Percentiles rank a stretch among this genome's conserved stretches.
Conservation (phyloP, 2,888 invertebrate genomes). For the Lithophane leautieri region DNA sequence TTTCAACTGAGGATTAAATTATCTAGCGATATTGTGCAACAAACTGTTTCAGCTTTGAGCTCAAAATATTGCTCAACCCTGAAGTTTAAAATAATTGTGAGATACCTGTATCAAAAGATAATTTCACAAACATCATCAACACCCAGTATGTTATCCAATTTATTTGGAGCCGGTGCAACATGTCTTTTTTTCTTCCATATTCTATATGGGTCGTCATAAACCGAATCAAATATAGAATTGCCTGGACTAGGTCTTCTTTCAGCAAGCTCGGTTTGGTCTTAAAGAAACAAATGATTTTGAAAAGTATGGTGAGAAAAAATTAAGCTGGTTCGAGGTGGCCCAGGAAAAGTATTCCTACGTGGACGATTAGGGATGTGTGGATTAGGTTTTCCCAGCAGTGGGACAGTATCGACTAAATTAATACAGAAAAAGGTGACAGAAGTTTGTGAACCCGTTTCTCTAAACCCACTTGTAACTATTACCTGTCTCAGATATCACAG, state of each 20-base stretch:
- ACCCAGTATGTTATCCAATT: no score
- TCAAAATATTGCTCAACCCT: constrained; percentile 29
- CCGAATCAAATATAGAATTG: background rate
- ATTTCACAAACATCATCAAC: background rate
- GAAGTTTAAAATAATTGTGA: constrained; percentile 22
- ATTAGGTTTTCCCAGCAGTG: background rate
- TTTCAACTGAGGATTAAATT: constrained; percentile 53
- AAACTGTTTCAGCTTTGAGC: constrained; percentile 16
- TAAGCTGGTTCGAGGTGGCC: background rate
- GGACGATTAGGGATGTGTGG: background rate
- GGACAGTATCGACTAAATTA: background rate
- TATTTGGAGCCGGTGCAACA: no score
- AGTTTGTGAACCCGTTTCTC: background rate
- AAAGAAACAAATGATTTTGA: background rate
- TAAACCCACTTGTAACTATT: constrained; percentile 3
- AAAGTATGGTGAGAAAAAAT: background rate
- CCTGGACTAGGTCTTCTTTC: background rate
- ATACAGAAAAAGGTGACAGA: background rate
- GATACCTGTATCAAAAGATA: background rate
- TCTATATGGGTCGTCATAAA: background rate
- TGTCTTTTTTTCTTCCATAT: no score
- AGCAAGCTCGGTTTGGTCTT: background rate
- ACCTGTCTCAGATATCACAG: constrained; percentile 8
- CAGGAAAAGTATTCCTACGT: background rate
- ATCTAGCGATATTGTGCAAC: constrained; percentile 57